These are phyloP conservation scores for Garra rufa DNA, from an alignment of 2,113 vertebrate species.

Conservation along the genomic window DNA sequence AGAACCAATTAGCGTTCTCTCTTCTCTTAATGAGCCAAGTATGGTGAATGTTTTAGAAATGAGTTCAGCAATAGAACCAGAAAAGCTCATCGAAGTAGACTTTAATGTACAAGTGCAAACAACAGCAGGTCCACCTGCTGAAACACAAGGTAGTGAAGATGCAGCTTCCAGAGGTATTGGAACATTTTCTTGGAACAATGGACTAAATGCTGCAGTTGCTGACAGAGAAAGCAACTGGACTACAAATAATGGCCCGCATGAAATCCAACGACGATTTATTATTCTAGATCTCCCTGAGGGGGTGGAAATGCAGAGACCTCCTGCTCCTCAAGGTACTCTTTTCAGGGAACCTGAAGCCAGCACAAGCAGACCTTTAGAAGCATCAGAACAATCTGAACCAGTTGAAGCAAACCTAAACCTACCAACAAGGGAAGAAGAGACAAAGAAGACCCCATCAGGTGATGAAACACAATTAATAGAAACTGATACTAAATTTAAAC, in stretches of 20 bases:
- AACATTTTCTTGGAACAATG: constrained; percentile 31
- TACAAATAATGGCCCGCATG: constrained; percentile 30
- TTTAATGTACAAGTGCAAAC: neutral
- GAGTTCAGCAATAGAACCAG: constrained; percentile 13
- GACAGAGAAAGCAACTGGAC: constrained; percentile 4
- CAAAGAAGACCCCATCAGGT: neutral
- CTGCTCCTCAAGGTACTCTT: neutral
- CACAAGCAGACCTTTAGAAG: neutral
- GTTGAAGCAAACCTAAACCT: neutral
- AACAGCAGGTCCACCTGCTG: neutral
- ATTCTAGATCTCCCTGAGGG: constrained; percentile 59
- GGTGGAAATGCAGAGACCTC: neutral
- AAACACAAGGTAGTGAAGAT: neutral
- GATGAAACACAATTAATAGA: neutral
- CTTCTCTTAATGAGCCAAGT: constrained; percentile 4
- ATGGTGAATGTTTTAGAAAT: neutral
- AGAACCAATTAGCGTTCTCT: neutral
- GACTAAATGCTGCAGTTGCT: neutral
- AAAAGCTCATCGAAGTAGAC: constrained; percentile 2
- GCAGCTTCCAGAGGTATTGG: constrained; percentile 16
- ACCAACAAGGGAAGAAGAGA: neutral
- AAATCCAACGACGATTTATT: constrained; percentile 61
- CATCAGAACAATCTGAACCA: neutral
- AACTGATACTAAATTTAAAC: neutral
- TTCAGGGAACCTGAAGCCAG: constrained; percentile 31